phyloP scores from a whole-genome alignment of 1,140 invertebrate genomes.

The Penaeus indicus region DNA sequence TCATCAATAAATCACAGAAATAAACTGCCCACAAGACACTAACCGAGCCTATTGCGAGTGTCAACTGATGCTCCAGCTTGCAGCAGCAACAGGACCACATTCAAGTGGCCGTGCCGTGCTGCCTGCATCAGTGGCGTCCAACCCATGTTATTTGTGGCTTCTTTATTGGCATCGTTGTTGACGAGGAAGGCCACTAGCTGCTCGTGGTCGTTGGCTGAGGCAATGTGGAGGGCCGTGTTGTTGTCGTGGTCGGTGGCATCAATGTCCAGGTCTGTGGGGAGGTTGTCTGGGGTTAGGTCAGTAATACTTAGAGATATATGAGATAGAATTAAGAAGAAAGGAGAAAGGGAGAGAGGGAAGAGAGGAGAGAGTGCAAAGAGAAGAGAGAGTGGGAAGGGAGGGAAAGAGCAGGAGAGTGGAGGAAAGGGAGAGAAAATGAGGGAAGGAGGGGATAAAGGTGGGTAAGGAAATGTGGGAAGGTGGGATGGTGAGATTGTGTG shows the following conservation, averaged over 20 bases:
- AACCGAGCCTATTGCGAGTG: slow-evolving; percentile 54
- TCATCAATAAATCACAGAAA: not conserved
- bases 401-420: too few relatives aligned
- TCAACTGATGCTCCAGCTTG: slow-evolving; percentile 42
- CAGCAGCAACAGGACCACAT: slow-evolving; percentile 37
- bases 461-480: too few relatives aligned
- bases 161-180: slow-evolving; percentile 5
- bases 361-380: too few relatives aligned
- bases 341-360: not conserved
- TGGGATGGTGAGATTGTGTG: too few relatives aligned
- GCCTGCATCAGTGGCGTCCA: slow-evolving; percentile 59
- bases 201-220: slow-evolving; percentile 54
- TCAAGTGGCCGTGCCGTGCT: slow-evolving; percentile 50
- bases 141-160: slow-evolving; percentile 41
- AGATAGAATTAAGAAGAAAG: not conserved
- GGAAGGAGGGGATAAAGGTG: too few relatives aligned
- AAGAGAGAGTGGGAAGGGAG: too few relatives aligned
- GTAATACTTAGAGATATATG: not conserved
- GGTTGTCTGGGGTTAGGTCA: not conserved
- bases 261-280: slow-evolving; percentile 28
- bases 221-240: slow-evolving; percentile 58
- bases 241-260: slow-evolving; percentile 53
- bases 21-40: not conserved
- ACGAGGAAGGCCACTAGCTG: slow-evolving; percentile 34
- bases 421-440: too few relatives aligned